These are phyloP conservation scores for Pelvicachromis taeniatus DNA, from an alignment of 2,113 vertebrate genomes.

Conservation along the genomic window DNA sequence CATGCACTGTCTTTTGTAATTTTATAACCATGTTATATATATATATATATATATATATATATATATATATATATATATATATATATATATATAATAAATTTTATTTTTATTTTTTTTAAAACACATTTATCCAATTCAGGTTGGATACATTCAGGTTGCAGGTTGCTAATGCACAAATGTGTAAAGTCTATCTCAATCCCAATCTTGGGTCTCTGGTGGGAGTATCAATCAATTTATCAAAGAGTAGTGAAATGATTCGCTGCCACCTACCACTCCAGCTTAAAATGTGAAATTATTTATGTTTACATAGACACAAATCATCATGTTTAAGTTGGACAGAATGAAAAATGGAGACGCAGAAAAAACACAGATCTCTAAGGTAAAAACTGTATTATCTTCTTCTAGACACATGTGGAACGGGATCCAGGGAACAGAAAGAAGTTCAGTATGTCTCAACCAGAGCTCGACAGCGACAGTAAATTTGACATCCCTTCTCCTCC, in stretches of 20 bases:
- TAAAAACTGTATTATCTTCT: neutral
- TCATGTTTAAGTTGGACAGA: rapidly evolving
- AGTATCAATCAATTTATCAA: neutral
- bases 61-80: too few species aligned
- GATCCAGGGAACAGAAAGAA: neutral
- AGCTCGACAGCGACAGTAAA: conserved; percentile 11
- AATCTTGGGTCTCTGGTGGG: neutral
- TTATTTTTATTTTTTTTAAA: too few species aligned
- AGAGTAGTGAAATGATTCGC: neutral
- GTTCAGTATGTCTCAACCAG: conserved; percentile 53
- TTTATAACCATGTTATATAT: too few species aligned
- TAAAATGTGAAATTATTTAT: neutral
- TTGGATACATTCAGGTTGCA: neutral
- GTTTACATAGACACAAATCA: neutral
- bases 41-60: too few species aligned
- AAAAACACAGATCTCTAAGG: neutral
- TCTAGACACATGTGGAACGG: neutral
- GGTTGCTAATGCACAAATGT: neutral
- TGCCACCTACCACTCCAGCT: rapidly evolving
- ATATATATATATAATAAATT: too few species aligned
- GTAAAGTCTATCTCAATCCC: neutral
- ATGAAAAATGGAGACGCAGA: too few species aligned
- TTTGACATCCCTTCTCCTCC: conserved; percentile 57
- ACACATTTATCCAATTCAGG: neutral
- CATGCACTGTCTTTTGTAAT: too few species aligned